Percentiles rank a stretch among this genome's conserved stretches.
phyloP scores from a whole-genome alignment of 2,797 vertebrate genomes.

The Alectoris magna region DNA sequence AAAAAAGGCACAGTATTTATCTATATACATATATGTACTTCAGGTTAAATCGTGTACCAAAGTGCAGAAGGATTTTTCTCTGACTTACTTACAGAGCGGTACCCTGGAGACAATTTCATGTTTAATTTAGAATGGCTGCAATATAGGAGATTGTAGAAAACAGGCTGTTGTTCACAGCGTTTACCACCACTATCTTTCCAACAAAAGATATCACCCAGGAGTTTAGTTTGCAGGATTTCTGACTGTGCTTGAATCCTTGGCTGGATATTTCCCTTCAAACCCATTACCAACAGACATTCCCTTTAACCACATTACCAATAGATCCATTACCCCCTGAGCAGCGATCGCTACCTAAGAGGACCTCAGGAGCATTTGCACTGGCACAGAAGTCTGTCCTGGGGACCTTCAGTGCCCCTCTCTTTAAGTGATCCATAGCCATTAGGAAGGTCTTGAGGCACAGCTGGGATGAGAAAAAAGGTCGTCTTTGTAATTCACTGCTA shows the following conservation, averaged over 20 bases:
- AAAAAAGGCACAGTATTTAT: neutral
- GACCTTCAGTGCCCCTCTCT: constrained; percentile 37
- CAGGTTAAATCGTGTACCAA: neutral
- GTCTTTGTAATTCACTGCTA: neutral
- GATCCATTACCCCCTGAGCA: neutral
- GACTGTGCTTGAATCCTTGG: neutral
- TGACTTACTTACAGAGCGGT: neutral
- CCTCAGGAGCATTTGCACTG: neutral
- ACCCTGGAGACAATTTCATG: neutral
- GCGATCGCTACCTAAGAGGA: neutral
- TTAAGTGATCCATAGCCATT: constrained; percentile 43
- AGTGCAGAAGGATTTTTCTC: neutral
- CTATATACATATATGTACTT: neutral
- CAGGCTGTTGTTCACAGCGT: accelerated
- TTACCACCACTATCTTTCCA: neutral
- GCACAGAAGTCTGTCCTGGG: constrained; percentile 24
- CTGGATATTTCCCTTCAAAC: neutral
- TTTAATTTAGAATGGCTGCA: constrained; percentile 6
- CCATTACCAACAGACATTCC: neutral
- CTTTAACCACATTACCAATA: neutral
- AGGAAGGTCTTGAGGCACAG: constrained; percentile 25
- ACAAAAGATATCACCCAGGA: neutral
- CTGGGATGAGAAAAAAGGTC: constrained; percentile 1
- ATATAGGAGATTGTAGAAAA: neutral
- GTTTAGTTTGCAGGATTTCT: neutral